Base-by-base conservation (phyloP, 2,888 invertebrate species). In the Aspidapion aeneum region DNA sequence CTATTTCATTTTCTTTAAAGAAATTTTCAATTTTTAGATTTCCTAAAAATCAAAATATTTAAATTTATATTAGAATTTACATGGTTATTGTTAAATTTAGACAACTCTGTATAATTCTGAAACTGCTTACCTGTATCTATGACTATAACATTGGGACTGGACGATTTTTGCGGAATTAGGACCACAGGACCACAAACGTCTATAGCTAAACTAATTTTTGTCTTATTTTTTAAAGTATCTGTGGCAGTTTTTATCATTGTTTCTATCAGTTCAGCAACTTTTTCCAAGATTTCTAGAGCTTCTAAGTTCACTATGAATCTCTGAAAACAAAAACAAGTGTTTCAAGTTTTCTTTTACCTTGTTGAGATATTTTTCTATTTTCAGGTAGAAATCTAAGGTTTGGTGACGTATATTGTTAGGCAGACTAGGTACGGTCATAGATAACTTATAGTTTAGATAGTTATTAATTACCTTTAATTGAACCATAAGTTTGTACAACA, bases 1-100 rank as follows among this genome's bases (percentile, higher is more conserved):
- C 83, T 22, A 74, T 79, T 2, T 73, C 63, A 61, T 74, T 75
- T 61, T 82, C 82, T 21, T 81, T 79, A 80, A 93, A 91, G 80
- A 90, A 90, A 75, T 93, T 94, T 75, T 91, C 90, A 20, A 93
- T 86, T 5, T 84, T 83, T n/a, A 93, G 82, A 73, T 90, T 87
- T 57, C 93, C 92, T 85, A 79, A 74, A 63, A 63, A 12, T n/a
- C n/a, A n/a, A n/a, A n/a, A n/a, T 18, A 3, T n/a, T n/a, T n/a
- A 58, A 50, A 57, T 35, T 19, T 49, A 49, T 2, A 16, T 49
- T 50, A 21, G 18, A 55, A 5, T 3, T 48, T 48, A 16, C n/a
- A 20, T 35, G 20, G 12, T 1, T 7, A 19, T 7, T 12, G 2
- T 52, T 9, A 51, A 49, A 9, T 54, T 58, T 7, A 59, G 21